Evolutionary conservation across 92 coral and sea anemone species (phyloP).

Genomic region (Zoanthus sansibaricus): DNA sequence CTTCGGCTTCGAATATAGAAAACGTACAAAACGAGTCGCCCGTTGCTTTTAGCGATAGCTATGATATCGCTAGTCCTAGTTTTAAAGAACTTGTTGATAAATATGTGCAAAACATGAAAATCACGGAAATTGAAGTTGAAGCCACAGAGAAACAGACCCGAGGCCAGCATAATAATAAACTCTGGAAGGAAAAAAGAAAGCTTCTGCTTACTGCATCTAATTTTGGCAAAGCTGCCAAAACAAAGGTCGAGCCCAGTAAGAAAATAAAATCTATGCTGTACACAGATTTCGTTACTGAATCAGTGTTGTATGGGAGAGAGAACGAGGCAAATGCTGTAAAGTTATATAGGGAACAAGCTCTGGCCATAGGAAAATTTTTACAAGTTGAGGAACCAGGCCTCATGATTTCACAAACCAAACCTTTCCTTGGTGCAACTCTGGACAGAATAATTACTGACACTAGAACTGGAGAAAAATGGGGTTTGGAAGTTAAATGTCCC

Average conservation of each 20-base stretch:
- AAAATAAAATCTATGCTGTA: constrained; percentile 67
- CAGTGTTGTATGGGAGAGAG: constrained; percentile 58
- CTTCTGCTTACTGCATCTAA: constrained; percentile 42
- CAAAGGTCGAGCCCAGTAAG: constrained; percentile 55
- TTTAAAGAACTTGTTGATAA: too few relatives aligned
- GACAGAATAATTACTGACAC: too few relatives aligned
- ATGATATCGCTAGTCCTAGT: too few relatives aligned
- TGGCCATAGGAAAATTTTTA: too few relatives aligned
- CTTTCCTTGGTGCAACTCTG: too few relatives aligned
- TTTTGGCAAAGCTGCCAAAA: not conserved
- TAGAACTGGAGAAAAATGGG: too few relatives aligned
- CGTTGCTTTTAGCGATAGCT: too few relatives aligned
- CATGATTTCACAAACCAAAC: too few relatives aligned
- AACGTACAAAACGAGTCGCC: too few relatives aligned
- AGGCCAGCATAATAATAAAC: constrained; percentile 56
- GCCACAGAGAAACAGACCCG: constrained; percentile 60
- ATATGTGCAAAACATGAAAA: not conserved
- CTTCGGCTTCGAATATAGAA: too few relatives aligned
- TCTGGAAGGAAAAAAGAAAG: constrained; percentile 70
- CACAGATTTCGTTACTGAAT: constrained; percentile 58
- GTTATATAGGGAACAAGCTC: constrained; percentile 43
- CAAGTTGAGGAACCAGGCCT: too few relatives aligned
- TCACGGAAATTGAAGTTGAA: constrained; percentile 24
- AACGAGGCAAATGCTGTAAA: constrained; percentile 57
- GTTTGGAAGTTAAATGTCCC: too few relatives aligned